phyloP scores from a whole-genome alignment of 2,797 vertebrate genomes.

The Cyprinella venusta region DNA sequence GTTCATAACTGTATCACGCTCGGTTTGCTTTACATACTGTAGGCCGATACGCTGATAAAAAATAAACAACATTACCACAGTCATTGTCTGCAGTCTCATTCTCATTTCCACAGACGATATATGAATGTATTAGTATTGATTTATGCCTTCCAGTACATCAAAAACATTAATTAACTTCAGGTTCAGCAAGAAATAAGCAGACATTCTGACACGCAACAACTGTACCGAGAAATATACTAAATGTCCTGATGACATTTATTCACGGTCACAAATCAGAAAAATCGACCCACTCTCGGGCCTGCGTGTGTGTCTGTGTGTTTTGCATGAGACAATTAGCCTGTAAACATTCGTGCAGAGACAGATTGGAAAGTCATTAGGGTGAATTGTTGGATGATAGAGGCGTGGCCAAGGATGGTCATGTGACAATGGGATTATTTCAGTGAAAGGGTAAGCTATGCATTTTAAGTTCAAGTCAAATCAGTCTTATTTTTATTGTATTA shows the following conservation, averaged over 20 bases:
- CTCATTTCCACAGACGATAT: not conserved
- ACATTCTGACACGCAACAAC: not conserved
- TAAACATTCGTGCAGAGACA: slow-evolving; percentile 19
- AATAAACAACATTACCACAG: slow-evolving; percentile 2
- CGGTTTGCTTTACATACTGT: not conserved
- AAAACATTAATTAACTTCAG: slow-evolving; percentile 23
- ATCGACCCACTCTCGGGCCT: not conserved
- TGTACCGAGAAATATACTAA: not conserved
- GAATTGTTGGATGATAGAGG: not conserved
- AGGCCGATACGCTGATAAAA: not conserved
- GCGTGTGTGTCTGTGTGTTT: not conserved
- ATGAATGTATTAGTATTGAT: slow-evolving; percentile 28
- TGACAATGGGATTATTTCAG: no score
- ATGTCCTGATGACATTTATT: slow-evolving; percentile 8
- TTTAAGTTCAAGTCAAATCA: not conserved
- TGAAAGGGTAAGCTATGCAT: not conserved
- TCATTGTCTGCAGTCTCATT: not conserved
- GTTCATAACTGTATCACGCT: not conserved
- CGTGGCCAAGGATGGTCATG: not conserved
- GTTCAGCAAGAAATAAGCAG: not conserved
- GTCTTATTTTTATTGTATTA: no score
- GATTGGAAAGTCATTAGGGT: slow-evolving; percentile 27
- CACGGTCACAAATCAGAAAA: not conserved
- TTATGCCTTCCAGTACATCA: not conserved
- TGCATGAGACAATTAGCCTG: slow-evolving; percentile 26